Evolutionary conservation across 35 echinoderm and acorn worm genomes (phyloP), one percentile per base, ranked within the genome.

Genomic region (Lytechinus variegatus): DNA sequence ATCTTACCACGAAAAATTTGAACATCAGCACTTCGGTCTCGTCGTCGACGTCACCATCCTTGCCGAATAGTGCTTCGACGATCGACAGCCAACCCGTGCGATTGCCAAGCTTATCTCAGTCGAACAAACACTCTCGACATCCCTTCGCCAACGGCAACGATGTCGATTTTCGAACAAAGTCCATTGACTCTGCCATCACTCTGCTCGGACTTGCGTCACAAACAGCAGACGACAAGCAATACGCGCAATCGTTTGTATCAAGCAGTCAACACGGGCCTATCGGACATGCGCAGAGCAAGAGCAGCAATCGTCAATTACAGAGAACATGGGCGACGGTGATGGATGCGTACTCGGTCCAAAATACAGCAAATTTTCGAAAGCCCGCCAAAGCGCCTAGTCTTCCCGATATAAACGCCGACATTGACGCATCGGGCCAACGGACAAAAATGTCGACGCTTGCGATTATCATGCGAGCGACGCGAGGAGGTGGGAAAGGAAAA

Each of bases 181-280:
- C 95, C 12, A 89, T 95, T 13, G 95, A 97, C 52, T 93, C 95
- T 6, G 87, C 97, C 52, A 90, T 97, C 54, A 92, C 95, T 9
- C 93, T 97, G 44, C 87, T 97, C 10, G 97, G 96, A 16, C 89
- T 97, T 13, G 87, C 97, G 14, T 97, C 97, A 7, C 94, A 95
- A 95, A 89, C 91, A 27, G 94, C 55, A 28, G 95, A 95, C 57
- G 61, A 96, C n/a, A 95, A 60, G 27, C 60, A 95, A 51, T 93
- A 96, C 54, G 94, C 95, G 24, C 94, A 60, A n/a, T 54, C 88
- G n/a, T 97, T 96, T 95, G 72, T 97, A 27, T 86, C 93, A 8
- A 96, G 97, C 71, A 52, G 96, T 29, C 58, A 86, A 27, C 71
- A 72, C 60, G 27, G 58, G 27, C 89, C 87, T n/a, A 27, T 53